A percentile compares a stretch with the other conserved stretches of the same genome.
Evolutionary conservation across 1,140 invertebrate genomes (phyloP).

Genomic region (Anastrepha obliqua): DNA sequence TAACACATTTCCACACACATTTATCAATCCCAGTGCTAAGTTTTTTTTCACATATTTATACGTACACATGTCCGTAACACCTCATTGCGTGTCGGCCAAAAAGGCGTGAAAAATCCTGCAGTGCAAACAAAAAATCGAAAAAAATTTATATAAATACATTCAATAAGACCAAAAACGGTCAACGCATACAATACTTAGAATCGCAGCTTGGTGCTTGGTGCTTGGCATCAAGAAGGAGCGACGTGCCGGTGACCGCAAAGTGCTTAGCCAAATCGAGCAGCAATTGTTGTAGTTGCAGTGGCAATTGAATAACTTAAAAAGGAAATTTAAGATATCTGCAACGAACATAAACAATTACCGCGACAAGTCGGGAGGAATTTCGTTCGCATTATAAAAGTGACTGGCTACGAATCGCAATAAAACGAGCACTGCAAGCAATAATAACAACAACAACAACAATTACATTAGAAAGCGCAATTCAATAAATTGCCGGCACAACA

Average conservation of each 20-base stretch:
- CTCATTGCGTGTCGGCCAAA: background rate
- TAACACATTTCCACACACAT: background rate
- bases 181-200: background rate
- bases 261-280: conserved; percentile 16
- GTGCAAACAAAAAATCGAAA: background rate
- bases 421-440: too few relatives aligned
- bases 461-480: background rate
- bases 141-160: conserved; percentile 40
- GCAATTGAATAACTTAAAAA: conserved; percentile 48
- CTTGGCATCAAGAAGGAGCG: background rate
- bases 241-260: background rate
- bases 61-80: background rate
- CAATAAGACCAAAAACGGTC: conserved; percentile 13
- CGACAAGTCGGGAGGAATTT: background rate
- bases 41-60: background rate
- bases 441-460: background rate
- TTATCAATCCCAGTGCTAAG: too few relatives aligned
- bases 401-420: background rate
- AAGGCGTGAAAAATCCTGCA: conserved; percentile 6
- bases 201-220: background rate
- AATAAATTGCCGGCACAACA: background rate
- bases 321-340: conserved; percentile 49
- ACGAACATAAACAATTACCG: conserved; percentile 28
- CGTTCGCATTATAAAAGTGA: background rate
- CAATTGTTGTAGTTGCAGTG: conserved; percentile 8